These are phyloP conservation scores for Danionella cerebrum DNA, from an alignment of 2,113 vertebrate genomes.

Conservation along the genomic window DNA sequence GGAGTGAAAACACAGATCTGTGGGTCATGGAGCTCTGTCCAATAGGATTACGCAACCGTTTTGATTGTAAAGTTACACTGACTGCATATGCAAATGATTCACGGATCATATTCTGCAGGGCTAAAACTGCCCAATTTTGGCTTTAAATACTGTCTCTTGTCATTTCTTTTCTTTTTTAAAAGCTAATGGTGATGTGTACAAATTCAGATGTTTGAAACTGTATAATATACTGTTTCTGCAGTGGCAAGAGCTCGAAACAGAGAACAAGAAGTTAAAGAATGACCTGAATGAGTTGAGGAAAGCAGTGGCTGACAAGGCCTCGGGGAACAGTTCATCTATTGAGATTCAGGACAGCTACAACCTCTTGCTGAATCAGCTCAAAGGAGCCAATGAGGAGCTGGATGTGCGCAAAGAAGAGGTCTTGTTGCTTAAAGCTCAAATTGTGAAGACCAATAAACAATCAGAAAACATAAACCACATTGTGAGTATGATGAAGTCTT, in stretches of 20 bases:
- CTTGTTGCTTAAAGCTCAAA: slow-evolving; percentile 82
- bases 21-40: background rate
- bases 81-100: background rate
- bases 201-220: background rate
- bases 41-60: background rate
- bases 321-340: slow-evolving; percentile 47
- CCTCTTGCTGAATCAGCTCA: slow-evolving; percentile 82
- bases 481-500: slow-evolving; percentile 53
- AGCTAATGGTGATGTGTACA: background rate
- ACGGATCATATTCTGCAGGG: background rate
- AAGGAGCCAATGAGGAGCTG: slow-evolving; percentile 79
- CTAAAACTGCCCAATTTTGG: background rate
- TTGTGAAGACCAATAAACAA: slow-evolving; percentile 71
- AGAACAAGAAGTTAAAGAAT: slow-evolving; percentile 94
- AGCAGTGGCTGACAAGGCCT: slow-evolving; percentile 58
- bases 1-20: background rate
- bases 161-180: no score
- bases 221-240: slow-evolving; percentile 46
- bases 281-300: slow-evolving; percentile 86
- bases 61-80: background rate
- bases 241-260: slow-evolving; percentile 88
- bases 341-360: slow-evolving; percentile 70
- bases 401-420: slow-evolving; percentile 95
- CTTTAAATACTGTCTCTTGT: no score
- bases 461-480: slow-evolving; percentile 44